phyloP scores from a whole-genome alignment of 2,888 invertebrate species.

The Eledone cirrhosa region DNA sequence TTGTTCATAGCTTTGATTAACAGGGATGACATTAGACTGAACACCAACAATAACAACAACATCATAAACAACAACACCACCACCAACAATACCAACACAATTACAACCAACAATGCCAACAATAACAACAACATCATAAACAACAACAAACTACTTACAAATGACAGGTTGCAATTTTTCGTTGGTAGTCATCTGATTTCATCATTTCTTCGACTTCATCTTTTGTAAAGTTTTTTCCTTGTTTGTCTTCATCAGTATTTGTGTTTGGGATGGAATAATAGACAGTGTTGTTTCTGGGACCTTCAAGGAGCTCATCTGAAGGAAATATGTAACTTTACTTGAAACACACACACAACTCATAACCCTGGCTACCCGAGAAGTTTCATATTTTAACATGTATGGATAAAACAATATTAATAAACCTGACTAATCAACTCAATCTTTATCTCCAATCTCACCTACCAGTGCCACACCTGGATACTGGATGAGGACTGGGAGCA shows the following conservation, averaged over 20 bases:
- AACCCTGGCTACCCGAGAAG: background rate
- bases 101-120: background rate
- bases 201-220: conserved; percentile 59
- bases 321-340: background rate
- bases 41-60: too few relatives aligned
- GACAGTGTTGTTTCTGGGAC: conserved; percentile 51
- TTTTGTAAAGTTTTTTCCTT: conserved; percentile 56
- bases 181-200: conserved; percentile 59
- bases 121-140: too few relatives aligned
- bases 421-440: background rate
- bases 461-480: too few relatives aligned
- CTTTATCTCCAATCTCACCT: too few relatives aligned
- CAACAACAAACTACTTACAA: conserved; percentile 47
- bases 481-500: too few relatives aligned
- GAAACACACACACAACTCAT: background rate
- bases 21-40: too few relatives aligned
- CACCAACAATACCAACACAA: too few relatives aligned
- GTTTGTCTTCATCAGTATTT: conserved; percentile 45
- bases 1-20: too few relatives aligned
- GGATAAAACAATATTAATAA: too few relatives aligned
- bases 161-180: conserved; percentile 58
- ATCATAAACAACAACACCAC: too few relatives aligned
- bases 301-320: conserved; percentile 56
- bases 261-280: conserved; percentile 52
- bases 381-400: too few relatives aligned